These are phyloP conservation scores for Sinocyclocheilus maitianheensis DNA, from an alignment of 2,113 vertebrate species.

Conservation along the genomic window DNA sequence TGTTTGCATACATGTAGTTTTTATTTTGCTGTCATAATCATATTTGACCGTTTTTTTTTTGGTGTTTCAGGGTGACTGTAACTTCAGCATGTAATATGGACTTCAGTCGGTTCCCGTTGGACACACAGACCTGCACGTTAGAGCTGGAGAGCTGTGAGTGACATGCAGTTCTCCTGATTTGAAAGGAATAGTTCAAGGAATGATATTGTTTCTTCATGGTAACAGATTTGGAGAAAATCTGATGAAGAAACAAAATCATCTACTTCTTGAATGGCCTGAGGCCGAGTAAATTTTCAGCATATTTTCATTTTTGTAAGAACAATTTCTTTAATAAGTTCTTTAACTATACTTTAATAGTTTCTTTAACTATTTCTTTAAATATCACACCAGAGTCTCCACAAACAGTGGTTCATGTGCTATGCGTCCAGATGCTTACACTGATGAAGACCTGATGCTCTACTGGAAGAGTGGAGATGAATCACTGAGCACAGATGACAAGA, in stretches of 20 bases:
- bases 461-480: slow-evolving; percentile 96
- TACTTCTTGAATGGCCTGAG: no score
- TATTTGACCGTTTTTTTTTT: background rate
- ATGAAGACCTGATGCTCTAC: slow-evolving; percentile 95
- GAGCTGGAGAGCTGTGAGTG: slow-evolving; percentile 94
- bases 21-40: background rate
- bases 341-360: no score
- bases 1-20: background rate
- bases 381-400: no score
- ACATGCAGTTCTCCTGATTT: background rate
- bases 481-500: slow-evolving; percentile 90
- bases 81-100: slow-evolving; percentile 98
- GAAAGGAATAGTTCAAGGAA: no score
- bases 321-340: no score
- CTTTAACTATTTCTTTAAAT: no score
- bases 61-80: slow-evolving; percentile 84
- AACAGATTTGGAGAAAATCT: no score
- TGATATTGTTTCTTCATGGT: no score
- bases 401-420: background rate
- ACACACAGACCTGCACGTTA: slow-evolving; percentile 92
- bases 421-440: slow-evolving; percentile 89
- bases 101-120: slow-evolving; percentile 92
- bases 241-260: no score
- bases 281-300: no score
- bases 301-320: no score